Base-by-base conservation (phyloP, 2,797 vertebrate species). In the Acanthurus lineatus region DNA sequence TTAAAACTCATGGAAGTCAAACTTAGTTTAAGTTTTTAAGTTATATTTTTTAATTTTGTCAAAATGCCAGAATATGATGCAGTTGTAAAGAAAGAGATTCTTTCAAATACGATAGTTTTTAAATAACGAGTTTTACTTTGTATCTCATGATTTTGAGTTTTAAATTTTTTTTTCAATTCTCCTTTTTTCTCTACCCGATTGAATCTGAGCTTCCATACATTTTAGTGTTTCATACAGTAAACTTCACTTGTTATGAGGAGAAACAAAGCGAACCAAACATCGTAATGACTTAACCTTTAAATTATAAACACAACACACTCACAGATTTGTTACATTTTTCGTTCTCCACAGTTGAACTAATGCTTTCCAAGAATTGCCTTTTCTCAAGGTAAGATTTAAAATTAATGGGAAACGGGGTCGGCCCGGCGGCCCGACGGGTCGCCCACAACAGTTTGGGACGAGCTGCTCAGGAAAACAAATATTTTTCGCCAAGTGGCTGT, bases 381-480 rank as follows among this genome's bases (percentile, higher is more conserved):
- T 80, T 88, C 74, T 82, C 73, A 62, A 84, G 59, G 82, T 85
- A 38, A 73, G 88, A 92, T 25, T 92, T 91, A 91, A 93, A 92
- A 93, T 91, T 76, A 22, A 92, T 89, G 69, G 67, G 73, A 70
- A 54, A 54, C 85, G 54, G 28, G 19, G 3, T 71, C 76, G 25
- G 38, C 65, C 54, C 57, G 44, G 1, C 2, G 38, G 53, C 65
- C 69, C 12, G 28, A 74, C 48, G 78, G 75, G 42, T 40, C 48
- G 60, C 83, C 71, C 85, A 85, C 79, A 86, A 82, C 44, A 76
- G 87, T 91, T 93, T 94, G 92, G 89, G 91, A 89, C 86, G 20
- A 65, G 69, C 88, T 94, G 85, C 93, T 95, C 93, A 86, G 86
- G 91, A 94, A 97, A 98, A 97, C 96, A 97, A 96, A 97, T 96